Conservation (phyloP, 2,888 invertebrate species). For the Phengaris alcon region DNA sequence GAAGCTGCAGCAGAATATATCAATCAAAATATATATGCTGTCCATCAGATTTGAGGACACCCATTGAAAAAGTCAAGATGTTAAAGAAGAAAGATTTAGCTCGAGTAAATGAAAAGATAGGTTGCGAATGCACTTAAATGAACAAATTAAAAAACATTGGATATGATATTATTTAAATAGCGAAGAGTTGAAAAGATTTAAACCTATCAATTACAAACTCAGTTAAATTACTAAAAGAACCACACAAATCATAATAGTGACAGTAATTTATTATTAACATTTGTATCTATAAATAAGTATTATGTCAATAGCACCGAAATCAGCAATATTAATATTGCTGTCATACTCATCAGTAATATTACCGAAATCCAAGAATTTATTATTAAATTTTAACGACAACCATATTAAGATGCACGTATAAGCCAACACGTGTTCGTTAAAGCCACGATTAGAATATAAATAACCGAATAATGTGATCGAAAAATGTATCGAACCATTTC, state of each 20-base stretch:
- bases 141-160: not conserved
- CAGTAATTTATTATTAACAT: not conserved
- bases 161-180: not conserved
- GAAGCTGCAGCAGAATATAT: conserved; percentile 23
- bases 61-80: conserved; percentile 7
- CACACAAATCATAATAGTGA: not conserved
- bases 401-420: conserved; percentile 14
- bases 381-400: conserved; percentile 1
- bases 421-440: conserved; percentile 10
- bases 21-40: conserved; percentile 19
- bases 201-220: not conserved
- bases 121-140: not conserved
- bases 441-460: not conserved
- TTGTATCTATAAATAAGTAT: conserved; percentile 2
- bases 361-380: conserved; percentile 4
- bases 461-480: conserved; percentile 6
- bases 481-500: conserved; percentile 15
- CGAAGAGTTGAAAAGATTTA: not conserved
- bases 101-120: not conserved
- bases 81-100: not conserved
- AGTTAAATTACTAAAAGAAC: not conserved
- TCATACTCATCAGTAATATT: not conserved
- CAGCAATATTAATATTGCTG: not conserved
- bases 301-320: not conserved
- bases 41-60: conserved; percentile 11